Base-by-base conservation (phyloP, 1,140 invertebrate genomes). In the Trypoxylus dichotomus region DNA sequence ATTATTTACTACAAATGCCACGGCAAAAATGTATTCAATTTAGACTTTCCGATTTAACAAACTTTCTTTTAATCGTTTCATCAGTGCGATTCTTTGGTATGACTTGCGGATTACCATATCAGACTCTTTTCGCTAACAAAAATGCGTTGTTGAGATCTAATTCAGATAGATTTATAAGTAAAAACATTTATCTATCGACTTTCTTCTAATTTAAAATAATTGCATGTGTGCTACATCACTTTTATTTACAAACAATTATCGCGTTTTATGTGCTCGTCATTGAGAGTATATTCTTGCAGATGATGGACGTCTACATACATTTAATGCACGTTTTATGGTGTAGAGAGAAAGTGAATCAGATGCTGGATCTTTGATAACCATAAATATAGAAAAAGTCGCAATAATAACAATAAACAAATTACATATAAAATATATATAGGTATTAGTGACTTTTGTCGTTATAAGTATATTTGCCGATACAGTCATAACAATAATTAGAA, bases 311-410 rank as follows among this genome's bases (percentile, higher is more conserved):
- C 58, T 63, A 19, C 19, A 63, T 24, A 19, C 58, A 47, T 47
- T n/a, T 47, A 10, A 10, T 10, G 43, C 2, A 47, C 43, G 43
- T 47, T 47, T 47, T 47, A 47, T 47, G 43, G 43, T n/a, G 15
- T 3, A 68, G 60, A 68, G 60, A 68, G 60, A 68, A 68, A 68
- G 60, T 68, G 60, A 68, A 68, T 68, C 6, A 68, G 27, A 68
- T 29, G 60, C 2, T 2, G 2, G 15, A 11, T 47, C 43, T 47
- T 47, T 10, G 43, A 47, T 47, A 47, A 47, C 43, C 43, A 47
- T 47, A 47, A 47, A 47, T 6, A 47, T n/a, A 13, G 15, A 47
- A 47, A 47, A 47, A 47, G 15, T 32, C 2, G 32, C 32, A 6
- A n/a, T 13, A 47, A 47, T 47, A 3, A 13, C 43, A 47, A 47